Base-by-base conservation (phyloP, 1,140 invertebrate species). In the Ceratina calcarata region DNA sequence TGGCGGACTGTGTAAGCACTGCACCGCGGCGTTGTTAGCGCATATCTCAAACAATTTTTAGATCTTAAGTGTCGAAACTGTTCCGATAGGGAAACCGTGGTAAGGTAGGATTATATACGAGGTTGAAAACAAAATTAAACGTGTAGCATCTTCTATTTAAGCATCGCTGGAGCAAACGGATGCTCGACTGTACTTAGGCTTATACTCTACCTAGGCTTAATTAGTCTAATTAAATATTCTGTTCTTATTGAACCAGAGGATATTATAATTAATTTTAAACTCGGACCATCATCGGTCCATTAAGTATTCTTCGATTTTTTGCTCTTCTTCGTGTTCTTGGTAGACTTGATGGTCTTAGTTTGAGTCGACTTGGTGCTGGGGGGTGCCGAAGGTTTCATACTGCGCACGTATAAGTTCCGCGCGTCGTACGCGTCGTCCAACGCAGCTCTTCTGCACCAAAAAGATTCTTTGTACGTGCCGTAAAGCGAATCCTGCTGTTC, bases 351-450 rank as follows among this genome's bases (percentile, higher is more conserved):
- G 7, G 37, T 45, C 22, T 62, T 77, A 0, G 22, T 24, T 0
- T 18, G 55, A 16, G 57, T 27, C 13, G 67, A 69, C 24, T 69
- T 69, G 2, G 18, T 15, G 24, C 45, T 49, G 3, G 32, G 8
- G 8, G 24, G 18, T 20, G 73, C 18, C 2, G 12, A 4, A 0
- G 49, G 4, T 15, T 22, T 76, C 24, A 16, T 60, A 20, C 1
- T 72, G 12, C 22, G 7, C 16, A 87, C 22, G 13, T 82, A 88
- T 4, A 20, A 6, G n/a, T 62, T 77, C 3, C 80, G 58, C 2
- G 0, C 37, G 24, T 83, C 80, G 60, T 80, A 79, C n/a, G 13
- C 74, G 0, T 65, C 37, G 2, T 85, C 75, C 22, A 83, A 3
- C 6, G 58, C 7, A 12, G 18, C 16, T 58, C 45, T 78, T 3